These are phyloP conservation scores for Coelogynopora nodosa DNA, from an alignment of 2,888 invertebrate genomes.

Conservation along the genomic window DNA sequence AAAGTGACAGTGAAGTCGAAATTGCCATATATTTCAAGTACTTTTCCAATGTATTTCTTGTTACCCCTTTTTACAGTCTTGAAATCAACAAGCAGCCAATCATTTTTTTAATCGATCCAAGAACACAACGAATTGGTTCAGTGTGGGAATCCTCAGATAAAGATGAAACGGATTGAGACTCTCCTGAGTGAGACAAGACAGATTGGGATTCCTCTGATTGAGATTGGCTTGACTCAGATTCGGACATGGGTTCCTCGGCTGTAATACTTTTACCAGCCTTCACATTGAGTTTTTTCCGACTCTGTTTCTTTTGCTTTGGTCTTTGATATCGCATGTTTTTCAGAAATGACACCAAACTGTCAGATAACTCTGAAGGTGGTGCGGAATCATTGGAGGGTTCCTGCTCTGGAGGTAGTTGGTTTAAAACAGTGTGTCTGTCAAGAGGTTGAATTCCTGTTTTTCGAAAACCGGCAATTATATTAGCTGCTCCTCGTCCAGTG, in stretches of 20 bases:
- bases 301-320: no score
- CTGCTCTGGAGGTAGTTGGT: not conserved
- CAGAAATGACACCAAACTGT: not conserved
- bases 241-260: not conserved
- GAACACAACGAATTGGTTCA: not conserved
- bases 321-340: no score
- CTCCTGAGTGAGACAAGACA: not conserved
- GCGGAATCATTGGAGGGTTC: not conserved
- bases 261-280: not conserved
- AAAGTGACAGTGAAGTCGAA: not conserved
- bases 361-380: not conserved
- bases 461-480: not conserved
- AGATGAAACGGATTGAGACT: not conserved
- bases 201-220: not conserved
- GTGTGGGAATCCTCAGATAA: not conserved
- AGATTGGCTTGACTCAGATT: not conserved
- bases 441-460: not conserved
- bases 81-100: not conserved
- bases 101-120: not conserved
- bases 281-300: not conserved
- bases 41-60: not conserved
- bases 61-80: not conserved
- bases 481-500: not conserved
- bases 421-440: not conserved
- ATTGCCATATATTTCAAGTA: not conserved